These are phyloP conservation scores for Thunnus thynnus DNA, from an alignment of 2,113 vertebrate species.

Conservation along the genomic window DNA sequence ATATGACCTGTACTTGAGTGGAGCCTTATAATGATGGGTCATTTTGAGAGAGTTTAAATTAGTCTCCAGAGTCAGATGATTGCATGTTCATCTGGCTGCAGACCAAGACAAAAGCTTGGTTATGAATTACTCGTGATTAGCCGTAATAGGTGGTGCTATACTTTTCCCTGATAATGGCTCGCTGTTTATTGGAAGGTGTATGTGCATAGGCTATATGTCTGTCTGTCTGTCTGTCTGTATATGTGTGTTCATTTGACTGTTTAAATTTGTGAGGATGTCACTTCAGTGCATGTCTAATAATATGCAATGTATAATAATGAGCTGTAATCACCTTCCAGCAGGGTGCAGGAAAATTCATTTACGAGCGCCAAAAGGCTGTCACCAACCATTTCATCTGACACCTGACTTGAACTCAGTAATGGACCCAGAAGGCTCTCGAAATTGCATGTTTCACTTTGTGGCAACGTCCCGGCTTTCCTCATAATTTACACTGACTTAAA, in stretches of 20 bases:
- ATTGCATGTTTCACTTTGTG: constrained; percentile 53
- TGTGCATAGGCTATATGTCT: not conserved
- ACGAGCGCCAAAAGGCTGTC: constrained; percentile 52
- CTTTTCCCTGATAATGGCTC: not conserved
- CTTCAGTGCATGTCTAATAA: constrained; percentile 46
- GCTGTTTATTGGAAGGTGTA: constrained; percentile 1
- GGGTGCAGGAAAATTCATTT: constrained; percentile 48
- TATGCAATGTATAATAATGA: constrained; percentile 48
- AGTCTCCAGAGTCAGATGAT: constrained; percentile 51
- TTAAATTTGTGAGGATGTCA: constrained; percentile 22
- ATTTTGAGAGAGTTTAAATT: constrained; percentile 40
- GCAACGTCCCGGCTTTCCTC: constrained; percentile 9
- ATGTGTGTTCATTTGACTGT: constrained; percentile 6
- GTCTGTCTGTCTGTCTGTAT: not conserved
- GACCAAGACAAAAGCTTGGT: constrained; percentile 15
- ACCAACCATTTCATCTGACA: constrained; percentile 38
- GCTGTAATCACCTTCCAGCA: constrained; percentile 57
- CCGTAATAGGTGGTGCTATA: constrained; percentile 27
- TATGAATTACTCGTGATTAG: constrained; percentile 29
- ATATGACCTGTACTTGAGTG: constrained; percentile 8
- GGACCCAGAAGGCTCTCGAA: constrained; percentile 32
- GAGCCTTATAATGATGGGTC: constrained; percentile 32
- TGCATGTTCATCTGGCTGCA: constrained; percentile 18
- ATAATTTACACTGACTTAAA: constrained; percentile 54
- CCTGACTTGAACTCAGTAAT: constrained; percentile 43